Base-by-base conservation (phyloP, 1,140 invertebrate species). In the Hycleus cichorii region DNA sequence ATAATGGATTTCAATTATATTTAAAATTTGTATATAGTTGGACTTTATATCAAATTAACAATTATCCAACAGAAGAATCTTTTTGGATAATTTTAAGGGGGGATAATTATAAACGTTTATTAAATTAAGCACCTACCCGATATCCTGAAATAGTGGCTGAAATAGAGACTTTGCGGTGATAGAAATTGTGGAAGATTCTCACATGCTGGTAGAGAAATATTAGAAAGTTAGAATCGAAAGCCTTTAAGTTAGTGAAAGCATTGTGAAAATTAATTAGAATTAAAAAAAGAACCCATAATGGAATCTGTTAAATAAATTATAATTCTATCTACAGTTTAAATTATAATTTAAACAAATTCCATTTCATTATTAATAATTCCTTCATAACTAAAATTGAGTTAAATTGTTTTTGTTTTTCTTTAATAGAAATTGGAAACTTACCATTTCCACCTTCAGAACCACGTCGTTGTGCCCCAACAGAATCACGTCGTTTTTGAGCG, bases 401-500 rank as follows among this genome's bases (percentile, higher is more conserved):
- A 18, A 18, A 18, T 18, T 18, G 18, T 18, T 18, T 18, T 18
- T 18, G 18, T 18, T 18, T 18, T 18, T 18, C 18, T 18, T 18
- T 18, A 18, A 18, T 18, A 46, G 47, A 47, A 24, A 50, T 11
- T 18, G 18, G 18, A 18, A 39, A 52, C 72, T 76, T 74, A 52
- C 77, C 78, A 63, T 78, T 78, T 40, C 78, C 79, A 40, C 80
- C 78, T 64, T 82, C 80, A 3, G 80, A 82, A 38, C 78, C 77
- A 67, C 80, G 77, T 47, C 71, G 50, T 5, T 65, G 65, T 6
- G 62, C 60, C 12, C 68, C 67, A 43, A 59, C 54, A 3, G 69
- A 71, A 61, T 74, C 72, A 43, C 70, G 60, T 42, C 71, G 51
- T 51, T 64, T 64, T 48, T 64, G 61, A 18, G 63, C 58, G 4